Conservation (phyloP, 2,888 invertebrate species). For the Sialis fuliginosa region DNA sequence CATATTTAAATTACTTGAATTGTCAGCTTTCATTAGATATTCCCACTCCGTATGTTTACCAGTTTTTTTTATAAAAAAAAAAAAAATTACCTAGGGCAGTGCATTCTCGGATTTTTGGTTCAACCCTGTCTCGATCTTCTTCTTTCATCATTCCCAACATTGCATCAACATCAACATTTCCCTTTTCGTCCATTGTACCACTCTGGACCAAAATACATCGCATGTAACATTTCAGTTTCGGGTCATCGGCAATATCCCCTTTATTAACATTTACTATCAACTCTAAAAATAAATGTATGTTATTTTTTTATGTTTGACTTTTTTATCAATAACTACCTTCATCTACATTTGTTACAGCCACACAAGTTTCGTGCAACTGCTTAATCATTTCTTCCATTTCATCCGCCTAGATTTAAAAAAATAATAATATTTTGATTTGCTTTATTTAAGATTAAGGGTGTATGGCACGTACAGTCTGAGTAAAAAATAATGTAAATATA, state of each 20-base stretch:
- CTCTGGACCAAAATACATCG: conserved; percentile 17
- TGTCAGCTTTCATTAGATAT: no score
- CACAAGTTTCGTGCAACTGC: conserved; percentile 22
- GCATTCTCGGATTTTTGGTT: conserved; percentile 13
- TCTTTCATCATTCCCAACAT: conserved; percentile 18
- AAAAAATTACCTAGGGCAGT: conserved; percentile 12
- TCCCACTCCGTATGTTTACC: no score
- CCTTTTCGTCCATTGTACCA: conserved; percentile 18
- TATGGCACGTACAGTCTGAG: no score
- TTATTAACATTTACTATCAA: conserved; percentile 14
- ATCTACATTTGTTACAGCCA: conserved; percentile 21
- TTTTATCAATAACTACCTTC: conserved; percentile 19
- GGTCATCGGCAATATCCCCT: conserved; percentile 14
- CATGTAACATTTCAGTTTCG: conserved; percentile 15
- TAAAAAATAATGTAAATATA: no score
- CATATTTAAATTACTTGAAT: no score
- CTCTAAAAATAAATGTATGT: conserved; percentile 6
- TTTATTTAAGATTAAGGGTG: no score
- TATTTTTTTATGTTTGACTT: background rate
- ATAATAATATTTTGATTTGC: no score
- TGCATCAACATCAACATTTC: conserved; percentile 18
- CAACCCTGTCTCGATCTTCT: conserved; percentile 12
- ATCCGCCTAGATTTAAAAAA: conserved; percentile 12
- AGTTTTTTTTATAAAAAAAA: no score
- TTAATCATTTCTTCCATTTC: conserved; percentile 21